phyloP scores from a whole-genome alignment of 2,888 invertebrate species.

The Conchocele bisecta region DNA sequence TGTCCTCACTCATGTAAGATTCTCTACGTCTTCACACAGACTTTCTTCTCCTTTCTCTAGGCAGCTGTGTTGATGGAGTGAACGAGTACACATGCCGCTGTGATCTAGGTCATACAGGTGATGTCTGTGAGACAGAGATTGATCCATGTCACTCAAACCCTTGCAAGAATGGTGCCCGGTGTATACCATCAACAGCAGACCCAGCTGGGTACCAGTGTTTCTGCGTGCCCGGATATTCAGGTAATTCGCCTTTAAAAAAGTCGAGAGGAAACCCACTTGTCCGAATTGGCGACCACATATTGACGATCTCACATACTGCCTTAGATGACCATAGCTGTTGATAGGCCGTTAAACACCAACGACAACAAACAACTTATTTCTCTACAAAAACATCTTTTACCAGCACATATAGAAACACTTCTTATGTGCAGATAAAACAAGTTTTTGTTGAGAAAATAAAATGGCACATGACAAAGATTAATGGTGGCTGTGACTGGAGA shows the following conservation, averaged over 20 bases:
- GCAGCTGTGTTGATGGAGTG: slow-evolving; percentile 74
- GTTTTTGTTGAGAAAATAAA: too few relatives aligned
- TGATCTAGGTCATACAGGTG: slow-evolving; percentile 66
- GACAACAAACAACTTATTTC: too few relatives aligned
- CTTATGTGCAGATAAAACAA: too few relatives aligned
- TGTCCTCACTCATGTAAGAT: too few relatives aligned
- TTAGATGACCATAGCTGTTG: too few relatives aligned
- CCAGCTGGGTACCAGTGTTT: slow-evolving; percentile 71
- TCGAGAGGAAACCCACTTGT: too few relatives aligned
- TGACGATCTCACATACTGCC: background rate
- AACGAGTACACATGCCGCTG: slow-evolving; percentile 73
- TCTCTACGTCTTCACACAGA: background rate
- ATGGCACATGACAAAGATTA: too few relatives aligned
- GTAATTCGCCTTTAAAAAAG: slow-evolving; percentile 53
- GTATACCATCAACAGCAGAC: slow-evolving; percentile 56
- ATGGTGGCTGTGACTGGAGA: too few relatives aligned
- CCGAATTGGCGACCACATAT: background rate
- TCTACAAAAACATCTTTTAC: too few relatives aligned
- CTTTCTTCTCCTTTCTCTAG: slow-evolving; percentile 49
- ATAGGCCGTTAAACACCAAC: too few relatives aligned
- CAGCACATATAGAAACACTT: too few relatives aligned
- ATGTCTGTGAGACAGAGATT: slow-evolving; percentile 63
- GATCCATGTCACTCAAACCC: slow-evolving; percentile 74
- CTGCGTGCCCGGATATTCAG: slow-evolving; percentile 71
- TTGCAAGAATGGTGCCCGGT: slow-evolving; percentile 73